Percentiles rank a stretch among this genome's conserved stretches.
phyloP scores from a whole-genome alignment of 2,113 vertebrate species.

The Lota lota region DNA sequence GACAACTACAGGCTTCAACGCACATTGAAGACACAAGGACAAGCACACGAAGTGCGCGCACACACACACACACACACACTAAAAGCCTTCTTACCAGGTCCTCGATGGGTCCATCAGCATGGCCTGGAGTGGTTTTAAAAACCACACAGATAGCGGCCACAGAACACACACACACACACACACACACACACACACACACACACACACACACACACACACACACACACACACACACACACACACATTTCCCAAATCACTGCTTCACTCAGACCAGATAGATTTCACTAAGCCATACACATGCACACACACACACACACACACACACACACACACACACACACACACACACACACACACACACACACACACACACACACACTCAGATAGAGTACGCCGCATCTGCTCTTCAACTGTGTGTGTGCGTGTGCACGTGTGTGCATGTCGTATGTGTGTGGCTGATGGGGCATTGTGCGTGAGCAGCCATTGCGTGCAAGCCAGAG shows the following conservation, averaged over 20 bases:
- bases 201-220: background rate
- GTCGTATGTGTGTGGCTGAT: too few relatives aligned
- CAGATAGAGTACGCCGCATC: too few relatives aligned
- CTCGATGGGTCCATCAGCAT: too few relatives aligned
- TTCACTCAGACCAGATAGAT: too few relatives aligned
- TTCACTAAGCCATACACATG: background rate
- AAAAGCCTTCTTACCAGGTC: too few relatives aligned
- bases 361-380: conserved; percentile 13
- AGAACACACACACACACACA: background rate
- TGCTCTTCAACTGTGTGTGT: too few relatives aligned
- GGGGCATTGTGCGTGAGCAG: too few relatives aligned
- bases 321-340: conserved; percentile 14
- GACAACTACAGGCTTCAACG: conserved; percentile 4
- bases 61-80: background rate
- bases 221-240: background rate
- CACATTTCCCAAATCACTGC: too few relatives aligned
- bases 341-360: conserved; percentile 19
- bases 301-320: conserved; percentile 10
- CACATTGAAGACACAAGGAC: background rate
- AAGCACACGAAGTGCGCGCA: background rate
- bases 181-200: background rate
- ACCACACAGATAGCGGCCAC: too few relatives aligned
- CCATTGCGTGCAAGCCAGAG: too few relatives aligned
- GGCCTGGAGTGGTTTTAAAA: too few relatives aligned
- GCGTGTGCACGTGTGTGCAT: too few relatives aligned